phyloP scores from a whole-genome alignment of 2,888 invertebrate species.

The Carterocephalus palaemon region DNA sequence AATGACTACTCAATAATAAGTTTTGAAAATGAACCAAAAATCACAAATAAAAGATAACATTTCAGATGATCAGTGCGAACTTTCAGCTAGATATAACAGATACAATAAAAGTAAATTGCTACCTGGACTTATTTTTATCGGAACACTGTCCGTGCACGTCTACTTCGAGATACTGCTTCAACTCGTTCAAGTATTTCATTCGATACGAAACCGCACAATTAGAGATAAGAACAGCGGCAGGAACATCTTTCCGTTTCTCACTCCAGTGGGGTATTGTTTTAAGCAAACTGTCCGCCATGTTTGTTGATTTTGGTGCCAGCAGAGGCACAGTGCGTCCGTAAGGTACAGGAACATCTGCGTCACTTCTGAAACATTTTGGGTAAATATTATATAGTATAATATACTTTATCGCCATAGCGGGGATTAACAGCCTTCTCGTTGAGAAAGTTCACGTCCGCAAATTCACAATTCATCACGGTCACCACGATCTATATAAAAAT shows the following conservation, averaged over 20 bases:
- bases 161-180: constrained; percentile 79
- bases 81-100: no score
- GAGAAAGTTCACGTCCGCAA: no score
- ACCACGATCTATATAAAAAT: no score
- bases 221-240: constrained; percentile 78
- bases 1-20: no score
- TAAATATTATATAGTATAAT: no score
- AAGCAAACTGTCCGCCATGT: constrained; percentile 31
- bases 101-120: no score
- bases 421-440: no score
- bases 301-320: constrained; percentile 28
- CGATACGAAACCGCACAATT: constrained; percentile 74
- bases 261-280: constrained; percentile 57
- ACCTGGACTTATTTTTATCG: constrained; percentile 39
- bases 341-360: constrained; percentile 82
- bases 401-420: no score
- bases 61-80: no score
- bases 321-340: constrained; percentile 79
- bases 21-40: no score
- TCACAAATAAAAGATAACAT: no score
- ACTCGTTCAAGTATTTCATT: constrained; percentile 72
- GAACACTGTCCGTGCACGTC: constrained; percentile 80
- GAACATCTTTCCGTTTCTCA: constrained; percentile 61
- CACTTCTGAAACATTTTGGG: constrained; percentile 66
- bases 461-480: no score